phyloP scores from a whole-genome alignment of 2,113 vertebrate species.

The Psophia crepitans region DNA sequence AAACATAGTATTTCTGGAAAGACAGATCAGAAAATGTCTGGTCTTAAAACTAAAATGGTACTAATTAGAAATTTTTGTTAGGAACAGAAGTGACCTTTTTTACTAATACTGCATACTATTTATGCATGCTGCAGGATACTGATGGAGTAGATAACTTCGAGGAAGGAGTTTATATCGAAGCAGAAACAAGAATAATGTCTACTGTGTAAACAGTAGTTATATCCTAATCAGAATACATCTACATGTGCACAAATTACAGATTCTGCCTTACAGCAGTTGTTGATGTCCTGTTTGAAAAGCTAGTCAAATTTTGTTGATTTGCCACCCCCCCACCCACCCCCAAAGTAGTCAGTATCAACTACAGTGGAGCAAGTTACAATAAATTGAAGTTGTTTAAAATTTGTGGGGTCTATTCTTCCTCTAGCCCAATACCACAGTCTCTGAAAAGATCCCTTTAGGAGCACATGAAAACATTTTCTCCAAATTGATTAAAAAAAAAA shows the following conservation, averaged over 20 bases:
- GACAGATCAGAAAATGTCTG: background rate
- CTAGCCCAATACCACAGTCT: background rate
- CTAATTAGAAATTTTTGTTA: background rate
- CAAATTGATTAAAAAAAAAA: background rate
- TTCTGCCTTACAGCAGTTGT: background rate
- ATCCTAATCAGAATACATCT: background rate
- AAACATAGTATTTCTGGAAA: background rate
- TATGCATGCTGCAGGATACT: background rate
- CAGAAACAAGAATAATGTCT: background rate
- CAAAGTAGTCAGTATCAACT: background rate
- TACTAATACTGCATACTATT: background rate
- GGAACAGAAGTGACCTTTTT: background rate
- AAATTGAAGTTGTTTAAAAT: background rate
- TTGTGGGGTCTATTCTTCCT: background rate
- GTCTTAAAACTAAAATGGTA: background rate
- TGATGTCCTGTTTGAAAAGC: background rate
- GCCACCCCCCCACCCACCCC: no score
- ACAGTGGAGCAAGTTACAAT: background rate
- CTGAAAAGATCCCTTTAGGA: background rate
- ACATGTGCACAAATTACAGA: background rate
- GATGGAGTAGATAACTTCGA: background rate
- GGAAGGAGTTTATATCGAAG: background rate
- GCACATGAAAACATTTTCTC: rapidly evolving
- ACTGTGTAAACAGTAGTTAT: background rate
- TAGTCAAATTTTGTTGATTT: background rate